Evolutionary conservation across 2,113 vertebrate genomes (phyloP).

Genomic region (Meleagris gallopavo): DNA sequence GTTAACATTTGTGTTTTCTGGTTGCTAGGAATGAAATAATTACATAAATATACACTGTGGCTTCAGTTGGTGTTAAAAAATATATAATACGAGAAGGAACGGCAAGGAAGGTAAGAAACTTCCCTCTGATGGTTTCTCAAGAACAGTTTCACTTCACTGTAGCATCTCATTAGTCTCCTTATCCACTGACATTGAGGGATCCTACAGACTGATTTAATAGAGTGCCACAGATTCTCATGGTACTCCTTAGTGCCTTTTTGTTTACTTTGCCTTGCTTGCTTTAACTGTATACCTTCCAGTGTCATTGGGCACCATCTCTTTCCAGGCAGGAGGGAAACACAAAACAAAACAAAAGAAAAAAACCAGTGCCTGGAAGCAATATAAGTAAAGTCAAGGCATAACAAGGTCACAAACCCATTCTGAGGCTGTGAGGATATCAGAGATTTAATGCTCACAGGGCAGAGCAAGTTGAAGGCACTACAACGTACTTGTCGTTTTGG

Average conservation of each 20-base stretch:
- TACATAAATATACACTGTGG: not conserved
- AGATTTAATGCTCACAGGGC: not conserved
- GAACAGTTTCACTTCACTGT: not conserved
- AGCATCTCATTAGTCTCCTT: not conserved
- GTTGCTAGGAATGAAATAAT: not conserved
- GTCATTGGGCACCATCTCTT: not conserved
- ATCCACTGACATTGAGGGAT: not conserved
- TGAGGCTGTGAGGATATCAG: not conserved
- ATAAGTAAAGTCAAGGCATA: not conserved
- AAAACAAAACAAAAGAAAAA: not conserved
- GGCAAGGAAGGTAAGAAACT: not conserved
- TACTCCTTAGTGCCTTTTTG: not conserved
- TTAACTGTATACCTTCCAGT: not conserved
- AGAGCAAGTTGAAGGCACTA: not conserved
- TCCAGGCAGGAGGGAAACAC: not conserved
- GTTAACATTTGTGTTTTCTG: not conserved
- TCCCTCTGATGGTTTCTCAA: not conserved
- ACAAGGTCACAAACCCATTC: not conserved
- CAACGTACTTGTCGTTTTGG: conserved; percentile 5
- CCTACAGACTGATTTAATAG: not conserved
- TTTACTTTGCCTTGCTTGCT: not conserved
- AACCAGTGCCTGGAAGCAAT: not conserved
- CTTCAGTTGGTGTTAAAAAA: not conserved
- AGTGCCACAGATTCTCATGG: not conserved
- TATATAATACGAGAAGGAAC: not conserved